These are phyloP conservation scores for Hipposideros larvatus DNA, from an alignment of 2,797 vertebrate species.

Conservation along the genomic window DNA sequence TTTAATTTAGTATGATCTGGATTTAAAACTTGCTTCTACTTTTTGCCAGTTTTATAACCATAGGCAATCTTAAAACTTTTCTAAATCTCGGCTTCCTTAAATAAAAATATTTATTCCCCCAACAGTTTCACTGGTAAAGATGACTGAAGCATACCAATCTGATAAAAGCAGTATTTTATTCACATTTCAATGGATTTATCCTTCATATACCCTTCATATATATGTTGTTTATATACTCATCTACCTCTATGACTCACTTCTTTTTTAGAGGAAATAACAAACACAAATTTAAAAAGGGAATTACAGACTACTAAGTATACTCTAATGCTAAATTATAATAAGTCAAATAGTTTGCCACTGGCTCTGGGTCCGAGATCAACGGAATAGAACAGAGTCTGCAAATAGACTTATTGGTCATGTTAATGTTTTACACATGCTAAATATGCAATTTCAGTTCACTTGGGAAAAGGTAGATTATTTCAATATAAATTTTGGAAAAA, in stretches of 20 bases:
- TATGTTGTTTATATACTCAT: background rate
- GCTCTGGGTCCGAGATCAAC: background rate
- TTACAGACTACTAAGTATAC: background rate
- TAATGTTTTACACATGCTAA: background rate
- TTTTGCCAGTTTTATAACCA: background rate
- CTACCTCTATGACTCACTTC: background rate
- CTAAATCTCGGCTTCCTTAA: background rate
- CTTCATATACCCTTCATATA: background rate
- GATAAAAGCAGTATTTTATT: background rate
- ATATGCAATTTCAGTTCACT: background rate
- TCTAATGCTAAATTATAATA: background rate
- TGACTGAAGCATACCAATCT: background rate
- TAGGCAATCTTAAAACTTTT: background rate
- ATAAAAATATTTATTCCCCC: background rate
- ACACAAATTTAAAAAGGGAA: background rate
- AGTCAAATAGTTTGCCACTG: background rate
- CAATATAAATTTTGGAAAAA: background rate
- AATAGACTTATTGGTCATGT: background rate
- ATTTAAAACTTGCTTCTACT: background rate
- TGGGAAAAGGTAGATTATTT: background rate
- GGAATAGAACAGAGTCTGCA: background rate
- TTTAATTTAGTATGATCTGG: background rate
- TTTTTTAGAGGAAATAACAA: background rate
- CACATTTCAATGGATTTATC: background rate
- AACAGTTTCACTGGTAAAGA: background rate